Base-by-base conservation (phyloP, 1,140 invertebrate species). In the Drosophila azteca region DNA sequence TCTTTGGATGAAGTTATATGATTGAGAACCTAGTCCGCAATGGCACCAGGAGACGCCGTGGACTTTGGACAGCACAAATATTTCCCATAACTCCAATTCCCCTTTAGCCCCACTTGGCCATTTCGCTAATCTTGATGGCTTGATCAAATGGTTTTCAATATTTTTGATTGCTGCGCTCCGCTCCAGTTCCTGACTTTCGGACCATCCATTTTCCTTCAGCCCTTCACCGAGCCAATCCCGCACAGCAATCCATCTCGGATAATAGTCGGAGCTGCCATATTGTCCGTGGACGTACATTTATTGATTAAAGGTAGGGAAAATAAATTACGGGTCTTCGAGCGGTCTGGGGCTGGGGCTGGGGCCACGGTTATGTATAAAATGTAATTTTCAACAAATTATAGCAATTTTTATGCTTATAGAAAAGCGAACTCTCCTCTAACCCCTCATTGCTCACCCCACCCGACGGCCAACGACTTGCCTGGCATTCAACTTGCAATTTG, bases 331-430 rank as follows among this genome's bases (percentile, higher is more conserved):
- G 20, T 9, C n/a, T 31, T 26, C 35, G 39, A 39, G 8, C 31
- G 8, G 31, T 8, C 31, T 31, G 29, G 29, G 44, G 13, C 35
- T 48, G 52, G 1, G 29, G 7, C 29, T 31, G 52, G 29, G 55
- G 60, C 55, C 73, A 62, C 44, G 67, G 75, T 87, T 88, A 88
- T 87, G 83, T 80, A 87, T 87, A 88, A 87, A 90, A 88, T 71
- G 74, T 76, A 90, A 90, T 90, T 83, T 89, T 72, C 62, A 78
- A 76, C 74, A 91, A 91, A 91, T 91, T 91, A 91, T 91, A 91
- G 90, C 82, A 91, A 90, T 91, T 91, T 90, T 84, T 77, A 79
- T 83, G 83, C 79, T 88, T 87, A 88, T 88, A 88, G 83, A 88
- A 88, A 88, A 83, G 79, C 68, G 66, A 61, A 79, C 49, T 54